Conservation (phyloP, 1,140 invertebrate species). For the Melanaphis sacchari region DNA sequence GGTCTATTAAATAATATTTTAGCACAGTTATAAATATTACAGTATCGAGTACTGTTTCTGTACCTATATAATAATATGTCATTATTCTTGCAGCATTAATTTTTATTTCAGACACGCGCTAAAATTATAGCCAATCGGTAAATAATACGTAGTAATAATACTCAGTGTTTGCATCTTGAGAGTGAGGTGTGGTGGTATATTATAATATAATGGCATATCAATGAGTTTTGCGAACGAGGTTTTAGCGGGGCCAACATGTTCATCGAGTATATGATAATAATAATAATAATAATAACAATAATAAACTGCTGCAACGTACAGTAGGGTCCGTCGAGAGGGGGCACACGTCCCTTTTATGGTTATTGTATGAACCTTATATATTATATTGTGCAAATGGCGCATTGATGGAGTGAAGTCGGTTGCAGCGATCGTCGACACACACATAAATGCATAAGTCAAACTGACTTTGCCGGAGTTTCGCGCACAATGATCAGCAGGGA, state of each 20-base stretch:
- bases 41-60: not conserved
- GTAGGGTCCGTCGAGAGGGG: conserved; percentile 36
- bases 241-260: conserved; percentile 17
- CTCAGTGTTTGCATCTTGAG: not conserved
- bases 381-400: conserved; percentile 51
- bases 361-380: conserved; percentile 48
- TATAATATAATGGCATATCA: conserved; percentile 26
- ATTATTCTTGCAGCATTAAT: not conserved
- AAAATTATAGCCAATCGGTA: not conserved
- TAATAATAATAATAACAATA: conserved; percentile 48
- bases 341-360: conserved; percentile 54
- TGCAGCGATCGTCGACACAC: not conserved
- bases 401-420: conserved; percentile 54
- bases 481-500: conserved; percentile 54
- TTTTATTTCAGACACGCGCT: not conserved
- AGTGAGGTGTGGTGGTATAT: not conserved
- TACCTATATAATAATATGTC: not conserved
- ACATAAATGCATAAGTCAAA: conserved; percentile 3
- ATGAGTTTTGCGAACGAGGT: conserved; percentile 21
- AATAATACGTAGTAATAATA: conserved; percentile 1
- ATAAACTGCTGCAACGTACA: conserved; percentile 14
- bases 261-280: conserved; percentile 43
- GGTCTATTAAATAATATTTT: not conserved
- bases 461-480: conserved; percentile 7
- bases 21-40: not conserved